Conservation (phyloP, 2,888 invertebrate genomes). For the Lithophane ornitopus region DNA sequence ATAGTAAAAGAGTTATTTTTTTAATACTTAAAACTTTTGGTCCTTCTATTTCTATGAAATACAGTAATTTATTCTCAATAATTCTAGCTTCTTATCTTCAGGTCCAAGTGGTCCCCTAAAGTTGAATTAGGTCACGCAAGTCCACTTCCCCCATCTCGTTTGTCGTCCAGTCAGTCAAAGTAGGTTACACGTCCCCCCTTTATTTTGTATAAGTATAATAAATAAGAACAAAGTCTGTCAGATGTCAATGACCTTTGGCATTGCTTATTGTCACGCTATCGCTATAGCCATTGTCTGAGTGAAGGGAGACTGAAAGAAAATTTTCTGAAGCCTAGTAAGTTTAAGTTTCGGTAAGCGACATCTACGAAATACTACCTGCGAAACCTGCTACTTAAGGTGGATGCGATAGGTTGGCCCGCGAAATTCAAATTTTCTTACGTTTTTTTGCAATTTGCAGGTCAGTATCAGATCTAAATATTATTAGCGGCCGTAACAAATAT, state of each 20-base stretch:
- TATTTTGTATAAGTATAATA: conserved; percentile 46
- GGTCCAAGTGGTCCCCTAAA: conserved; percentile 23
- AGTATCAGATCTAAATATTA: no score
- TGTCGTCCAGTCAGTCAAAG: conserved; percentile 53
- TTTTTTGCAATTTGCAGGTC: no score
- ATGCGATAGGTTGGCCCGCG: no score
- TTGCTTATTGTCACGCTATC: conserved; percentile 48
- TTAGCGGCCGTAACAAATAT: no score
- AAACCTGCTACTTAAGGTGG: no score
- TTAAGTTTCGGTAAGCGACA: neutral
- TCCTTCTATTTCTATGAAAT: neutral
- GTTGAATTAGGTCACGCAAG: conserved; percentile 58
- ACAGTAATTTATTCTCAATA: neutral
- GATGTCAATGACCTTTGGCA: conserved; percentile 51
- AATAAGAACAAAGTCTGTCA: conserved; percentile 26
- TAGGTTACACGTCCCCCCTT: conserved; percentile 57
- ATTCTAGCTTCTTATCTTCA: conserved; percentile 18
- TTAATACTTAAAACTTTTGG: neutral
- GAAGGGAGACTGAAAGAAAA: conserved; percentile 1
- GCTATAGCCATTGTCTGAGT: conserved; percentile 6
- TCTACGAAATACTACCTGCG: no score
- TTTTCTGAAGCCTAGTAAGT: neutral
- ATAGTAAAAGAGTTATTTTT: neutral
- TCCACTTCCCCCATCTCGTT: conserved; percentile 39
- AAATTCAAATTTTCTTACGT: no score